phyloP scores from a whole-genome alignment of 2,888 invertebrate species.

The Bugulina stolonifera region DNA sequence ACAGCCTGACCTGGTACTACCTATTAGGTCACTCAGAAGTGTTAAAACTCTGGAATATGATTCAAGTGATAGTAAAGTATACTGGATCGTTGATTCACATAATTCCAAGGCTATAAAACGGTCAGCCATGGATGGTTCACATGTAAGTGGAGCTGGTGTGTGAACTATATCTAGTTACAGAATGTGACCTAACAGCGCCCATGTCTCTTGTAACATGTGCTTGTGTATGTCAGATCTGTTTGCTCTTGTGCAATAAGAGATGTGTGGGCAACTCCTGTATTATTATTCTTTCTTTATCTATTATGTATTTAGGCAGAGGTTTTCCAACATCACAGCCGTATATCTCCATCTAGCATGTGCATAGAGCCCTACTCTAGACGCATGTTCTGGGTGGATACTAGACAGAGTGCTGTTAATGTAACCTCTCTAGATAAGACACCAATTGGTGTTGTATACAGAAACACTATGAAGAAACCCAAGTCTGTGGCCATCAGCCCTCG shows the following conservation, averaged over 20 bases:
- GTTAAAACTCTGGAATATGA: constrained; percentile 84
- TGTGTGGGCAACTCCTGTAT: too few species aligned
- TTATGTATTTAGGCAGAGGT: constrained; percentile 28
- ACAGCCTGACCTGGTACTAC: constrained; percentile 65
- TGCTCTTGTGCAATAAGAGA: too few species aligned
- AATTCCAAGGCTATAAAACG: constrained; percentile 68
- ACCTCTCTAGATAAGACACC: constrained; percentile 63
- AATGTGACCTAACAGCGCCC: too few species aligned
- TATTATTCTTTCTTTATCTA: too few species aligned
- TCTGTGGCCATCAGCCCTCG: constrained; percentile 70
- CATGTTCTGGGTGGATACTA: constrained; percentile 81
- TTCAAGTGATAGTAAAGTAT: constrained; percentile 65
- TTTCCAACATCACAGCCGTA: constrained; percentile 25
- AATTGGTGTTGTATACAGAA: constrained; percentile 64
- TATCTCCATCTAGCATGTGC: constrained; percentile 70
- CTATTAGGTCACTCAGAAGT: constrained; percentile 77
- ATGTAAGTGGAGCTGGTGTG: too few species aligned
- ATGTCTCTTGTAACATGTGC: too few species aligned
- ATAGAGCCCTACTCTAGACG: constrained; percentile 76
- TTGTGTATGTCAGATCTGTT: too few species aligned
- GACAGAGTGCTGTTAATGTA: constrained; percentile 79
- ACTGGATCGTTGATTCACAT: constrained; percentile 59
- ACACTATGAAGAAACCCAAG: constrained; percentile 74
- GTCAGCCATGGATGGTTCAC: constrained; percentile 71
- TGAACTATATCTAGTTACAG: too few species aligned